A percentile compares a stretch with the other conserved stretches of the same genome.
phyloP scores from a whole-genome alignment of 2,888 invertebrate species.

The Eupsilia transversa region DNA sequence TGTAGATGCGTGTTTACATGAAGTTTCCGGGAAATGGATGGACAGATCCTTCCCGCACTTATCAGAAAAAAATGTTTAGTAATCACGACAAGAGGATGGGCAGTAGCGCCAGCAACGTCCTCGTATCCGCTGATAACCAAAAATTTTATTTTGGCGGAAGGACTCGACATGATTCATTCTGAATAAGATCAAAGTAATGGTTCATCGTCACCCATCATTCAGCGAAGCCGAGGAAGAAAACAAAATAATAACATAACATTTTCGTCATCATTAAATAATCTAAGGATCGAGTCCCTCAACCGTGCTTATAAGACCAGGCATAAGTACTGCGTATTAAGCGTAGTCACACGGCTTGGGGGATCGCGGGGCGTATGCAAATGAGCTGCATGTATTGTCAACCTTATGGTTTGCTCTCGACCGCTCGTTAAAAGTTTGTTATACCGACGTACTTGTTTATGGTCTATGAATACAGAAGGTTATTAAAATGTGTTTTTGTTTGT shows the following conservation, averaged over 20 bases:
- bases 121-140: not conserved
- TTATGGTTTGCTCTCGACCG: conserved; percentile 56
- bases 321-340: conserved; percentile 58
- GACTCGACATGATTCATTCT: not conserved
- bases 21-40: not conserved
- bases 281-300: conserved; percentile 12
- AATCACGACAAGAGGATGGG: not conserved
- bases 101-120: not conserved
- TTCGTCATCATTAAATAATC: conserved; percentile 23
- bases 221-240: not conserved
- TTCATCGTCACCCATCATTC: not conserved
- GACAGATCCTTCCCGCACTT: not conserved
- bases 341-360: conserved; percentile 46
- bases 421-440: conserved; percentile 62
- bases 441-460: conserved; percentile 29
- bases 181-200: not conserved
- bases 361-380: conserved; percentile 56
- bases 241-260: conserved; percentile 26
- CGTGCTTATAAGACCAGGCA: conserved; percentile 26
- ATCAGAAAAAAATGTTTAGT: not conserved
- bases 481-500: conserved; percentile 27
- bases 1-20: not conserved
- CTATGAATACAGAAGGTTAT: conserved; percentile 37
- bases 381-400: conserved; percentile 43
- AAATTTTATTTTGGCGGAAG: not conserved